These are phyloP conservation scores for Unio delphinus DNA, from an alignment of 2,888 invertebrate species.

Conservation along the genomic window DNA sequence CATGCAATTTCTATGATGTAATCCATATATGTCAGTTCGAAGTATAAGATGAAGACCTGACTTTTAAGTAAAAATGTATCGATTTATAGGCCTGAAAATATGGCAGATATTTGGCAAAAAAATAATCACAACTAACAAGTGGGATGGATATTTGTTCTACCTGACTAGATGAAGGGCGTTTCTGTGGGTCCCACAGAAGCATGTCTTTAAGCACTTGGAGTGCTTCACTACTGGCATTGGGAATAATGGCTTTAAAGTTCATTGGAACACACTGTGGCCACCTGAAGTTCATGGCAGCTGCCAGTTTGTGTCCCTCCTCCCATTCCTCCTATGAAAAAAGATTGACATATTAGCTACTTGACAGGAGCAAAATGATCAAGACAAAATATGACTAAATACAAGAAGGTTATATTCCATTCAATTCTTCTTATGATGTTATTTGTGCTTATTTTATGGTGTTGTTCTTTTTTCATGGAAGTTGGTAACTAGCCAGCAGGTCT, in stretches of 20 bases:
- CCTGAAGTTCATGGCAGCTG: constrained; percentile 93
- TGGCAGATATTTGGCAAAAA: too few species aligned
- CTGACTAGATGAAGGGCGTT: constrained; percentile 86
- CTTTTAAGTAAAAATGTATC: too few species aligned
- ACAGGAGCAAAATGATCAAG: background rate
- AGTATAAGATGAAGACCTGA: too few species aligned
- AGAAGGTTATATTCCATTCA: background rate
- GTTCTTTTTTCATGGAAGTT: too few species aligned
- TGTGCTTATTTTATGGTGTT: background rate
- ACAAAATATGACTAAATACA: background rate
- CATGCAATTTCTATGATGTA: too few species aligned
- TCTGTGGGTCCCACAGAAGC: constrained; percentile 92
- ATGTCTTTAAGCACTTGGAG: constrained; percentile 88
- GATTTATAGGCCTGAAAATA: too few species aligned
- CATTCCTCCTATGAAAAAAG: constrained; percentile 82
- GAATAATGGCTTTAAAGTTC: constrained; percentile 84
- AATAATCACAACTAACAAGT: too few species aligned
- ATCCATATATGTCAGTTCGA: too few species aligned
- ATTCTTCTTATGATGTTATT: background rate
- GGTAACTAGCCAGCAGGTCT: background rate
- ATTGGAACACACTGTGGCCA: constrained; percentile 92
- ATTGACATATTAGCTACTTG: background rate
- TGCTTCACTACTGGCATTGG: constrained; percentile 86
- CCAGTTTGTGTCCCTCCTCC: constrained; percentile 95
- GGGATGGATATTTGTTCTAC: constrained; percentile 44